Evolutionary conservation across 2,888 invertebrate genomes (phyloP).

Genomic region (Heliconius hortense): DNA sequence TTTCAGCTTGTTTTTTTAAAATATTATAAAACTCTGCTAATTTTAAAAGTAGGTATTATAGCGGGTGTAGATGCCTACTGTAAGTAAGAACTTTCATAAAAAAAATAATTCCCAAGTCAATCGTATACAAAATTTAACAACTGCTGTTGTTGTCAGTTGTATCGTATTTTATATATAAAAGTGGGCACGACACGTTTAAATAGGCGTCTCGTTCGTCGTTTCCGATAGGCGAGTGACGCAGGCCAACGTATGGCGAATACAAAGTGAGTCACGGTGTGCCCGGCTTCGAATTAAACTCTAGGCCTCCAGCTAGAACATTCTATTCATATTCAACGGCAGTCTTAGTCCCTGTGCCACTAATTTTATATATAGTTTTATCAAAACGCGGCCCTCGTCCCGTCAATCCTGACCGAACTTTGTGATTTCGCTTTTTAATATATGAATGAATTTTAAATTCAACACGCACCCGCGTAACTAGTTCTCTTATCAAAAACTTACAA

Average conservation of each 20-base stretch:
- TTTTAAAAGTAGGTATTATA: not conserved
- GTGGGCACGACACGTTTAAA: conserved; percentile 60
- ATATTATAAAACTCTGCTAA: too few species aligned
- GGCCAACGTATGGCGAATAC: conserved; percentile 64
- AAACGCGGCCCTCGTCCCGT: conserved; percentile 15
- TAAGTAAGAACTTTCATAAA: not conserved
- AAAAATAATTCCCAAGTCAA: not conserved
- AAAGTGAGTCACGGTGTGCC: conserved; percentile 56
- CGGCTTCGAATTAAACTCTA: conserved; percentile 43
- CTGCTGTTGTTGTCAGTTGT: not conserved
- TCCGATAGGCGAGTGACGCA: conserved; percentile 77
- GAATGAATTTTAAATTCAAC: conserved; percentile 17
- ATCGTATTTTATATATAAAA: conserved; percentile 34
- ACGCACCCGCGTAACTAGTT: not conserved
- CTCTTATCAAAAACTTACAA: conserved; percentile 21
- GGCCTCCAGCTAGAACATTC: conserved; percentile 46
- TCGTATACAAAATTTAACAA: conserved; percentile 4
- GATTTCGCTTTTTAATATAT: not conserved
- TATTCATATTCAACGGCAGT: conserved; percentile 45
- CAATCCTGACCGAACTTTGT: conserved; percentile 10
- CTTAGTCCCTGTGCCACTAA: conserved; percentile 39
- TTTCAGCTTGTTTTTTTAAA: not conserved
- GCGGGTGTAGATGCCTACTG: not conserved
- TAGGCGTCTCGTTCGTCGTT: conserved; percentile 69
- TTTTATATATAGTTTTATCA: conserved; percentile 26